Conservation (phyloP, 2,797 vertebrate species). For the Hirundo rustica region DNA sequence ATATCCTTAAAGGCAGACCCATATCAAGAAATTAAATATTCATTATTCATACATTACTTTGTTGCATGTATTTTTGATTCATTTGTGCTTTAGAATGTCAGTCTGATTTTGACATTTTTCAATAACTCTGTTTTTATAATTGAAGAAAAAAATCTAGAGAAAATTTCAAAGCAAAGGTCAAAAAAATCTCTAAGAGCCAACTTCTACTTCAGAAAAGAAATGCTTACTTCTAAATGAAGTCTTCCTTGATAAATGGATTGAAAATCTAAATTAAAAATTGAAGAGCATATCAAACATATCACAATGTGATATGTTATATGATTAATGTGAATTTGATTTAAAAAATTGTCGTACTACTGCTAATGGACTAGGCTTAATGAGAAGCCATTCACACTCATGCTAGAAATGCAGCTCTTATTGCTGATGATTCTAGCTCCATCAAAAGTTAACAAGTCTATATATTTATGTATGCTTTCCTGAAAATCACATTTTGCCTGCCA, state of each 20-base stretch:
- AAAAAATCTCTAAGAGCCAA: neutral
- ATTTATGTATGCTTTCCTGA: constrained; percentile 18
- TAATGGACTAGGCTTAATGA: neutral
- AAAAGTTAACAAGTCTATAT: neutral
- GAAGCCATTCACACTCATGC: neutral
- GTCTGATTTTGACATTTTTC: neutral
- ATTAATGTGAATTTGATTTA: neutral
- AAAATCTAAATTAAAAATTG: neutral
- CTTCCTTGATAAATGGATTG: neutral
- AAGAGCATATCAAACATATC: neutral
- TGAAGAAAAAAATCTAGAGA: neutral
- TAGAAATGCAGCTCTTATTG: constrained; percentile 1
- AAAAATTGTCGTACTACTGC: neutral
- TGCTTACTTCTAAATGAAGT: neutral
- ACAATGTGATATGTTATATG: neutral
- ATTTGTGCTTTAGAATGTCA: neutral
- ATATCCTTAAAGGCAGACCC: neutral
- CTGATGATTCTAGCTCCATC: neutral
- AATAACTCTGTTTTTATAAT: neutral
- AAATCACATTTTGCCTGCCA: constrained; percentile 18
- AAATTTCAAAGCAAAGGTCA: neutral
- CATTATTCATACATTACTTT: neutral
- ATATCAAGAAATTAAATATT: neutral
- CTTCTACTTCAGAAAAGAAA: neutral
- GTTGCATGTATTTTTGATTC: neutral